These are phyloP conservation scores for Onychorhynchus coronatus DNA, from an alignment of 2,113 vertebrate species.

Conservation along the genomic window DNA sequence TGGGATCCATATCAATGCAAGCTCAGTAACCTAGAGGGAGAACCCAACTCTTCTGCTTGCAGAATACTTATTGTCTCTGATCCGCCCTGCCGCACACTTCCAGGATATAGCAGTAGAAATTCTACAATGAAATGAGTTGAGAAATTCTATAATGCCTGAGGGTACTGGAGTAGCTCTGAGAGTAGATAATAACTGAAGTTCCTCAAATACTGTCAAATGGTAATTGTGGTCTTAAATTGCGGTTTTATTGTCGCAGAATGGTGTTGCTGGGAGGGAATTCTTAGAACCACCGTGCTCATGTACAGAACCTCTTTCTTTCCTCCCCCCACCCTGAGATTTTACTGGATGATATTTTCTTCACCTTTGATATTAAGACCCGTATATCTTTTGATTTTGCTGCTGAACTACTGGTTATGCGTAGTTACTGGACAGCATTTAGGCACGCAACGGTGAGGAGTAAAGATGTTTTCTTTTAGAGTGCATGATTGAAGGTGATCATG, in stretches of 20 bases:
- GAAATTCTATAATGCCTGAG: not conserved
- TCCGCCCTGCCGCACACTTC: not conserved
- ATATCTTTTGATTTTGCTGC: not conserved
- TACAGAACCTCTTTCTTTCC: not conserved
- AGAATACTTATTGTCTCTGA: not conserved
- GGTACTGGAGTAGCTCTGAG: constrained; percentile 1
- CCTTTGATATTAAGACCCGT: not conserved
- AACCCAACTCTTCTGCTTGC: not conserved
- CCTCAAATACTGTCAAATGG: constrained; percentile 14
- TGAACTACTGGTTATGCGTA: not conserved
- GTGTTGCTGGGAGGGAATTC: not conserved
- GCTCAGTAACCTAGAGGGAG: not conserved
- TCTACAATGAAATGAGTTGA: not conserved
- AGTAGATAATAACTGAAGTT: constrained; percentile 12
- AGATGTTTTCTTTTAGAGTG: not conserved
- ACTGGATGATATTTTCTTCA: not conserved
- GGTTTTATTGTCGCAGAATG: not conserved
- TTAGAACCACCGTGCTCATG: not conserved
- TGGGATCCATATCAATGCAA: not conserved
- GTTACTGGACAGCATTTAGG: not conserved
- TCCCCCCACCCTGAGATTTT: not conserved
- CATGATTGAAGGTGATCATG: not conserved
- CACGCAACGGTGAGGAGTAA: not conserved
- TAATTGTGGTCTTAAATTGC: constrained; percentile 24
- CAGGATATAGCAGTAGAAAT: not conserved